Conservation (phyloP, 2,113 vertebrate species). For the Nothocercus nigrocapillus region DNA sequence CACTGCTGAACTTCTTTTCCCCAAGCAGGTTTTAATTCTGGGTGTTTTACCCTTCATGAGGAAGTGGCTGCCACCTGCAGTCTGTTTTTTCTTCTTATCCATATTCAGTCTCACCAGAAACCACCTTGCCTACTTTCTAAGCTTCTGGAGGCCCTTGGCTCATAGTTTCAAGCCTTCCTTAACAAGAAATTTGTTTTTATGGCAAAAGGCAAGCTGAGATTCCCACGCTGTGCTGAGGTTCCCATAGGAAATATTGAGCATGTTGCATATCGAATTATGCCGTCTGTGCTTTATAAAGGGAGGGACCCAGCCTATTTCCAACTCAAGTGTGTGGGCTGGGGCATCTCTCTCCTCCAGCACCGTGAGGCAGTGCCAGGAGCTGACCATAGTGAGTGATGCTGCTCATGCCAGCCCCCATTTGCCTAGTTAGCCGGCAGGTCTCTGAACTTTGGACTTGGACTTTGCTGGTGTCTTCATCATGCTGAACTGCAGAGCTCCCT, state of each 20-base stretch:
- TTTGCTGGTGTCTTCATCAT: neutral
- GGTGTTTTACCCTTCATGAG: neutral
- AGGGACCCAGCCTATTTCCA: neutral
- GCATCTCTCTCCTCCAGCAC: neutral
- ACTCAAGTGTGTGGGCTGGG: neutral
- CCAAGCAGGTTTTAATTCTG: conserved; percentile 49
- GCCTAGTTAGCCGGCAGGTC: neutral
- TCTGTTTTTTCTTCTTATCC: conserved; percentile 46
- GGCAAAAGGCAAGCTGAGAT: neutral
- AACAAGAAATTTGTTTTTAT: conserved; percentile 16
- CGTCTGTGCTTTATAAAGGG: neutral
- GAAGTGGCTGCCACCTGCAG: conserved; percentile 53
- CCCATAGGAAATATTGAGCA: neutral
- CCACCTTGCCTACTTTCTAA: conserved; percentile 35
- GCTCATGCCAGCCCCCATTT: neutral
- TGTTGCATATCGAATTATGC: neutral
- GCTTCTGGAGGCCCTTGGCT: conserved; percentile 35
- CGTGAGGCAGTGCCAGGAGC: neutral
- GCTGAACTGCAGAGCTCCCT: neutral
- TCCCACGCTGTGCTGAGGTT: neutral
- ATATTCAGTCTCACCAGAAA: conserved; percentile 45
- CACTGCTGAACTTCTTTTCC: conserved; percentile 34
- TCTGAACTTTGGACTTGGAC: neutral
- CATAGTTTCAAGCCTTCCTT: conserved; percentile 24
- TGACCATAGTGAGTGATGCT: neutral